Evolutionary conservation across 2,888 invertebrate species (phyloP).

Genomic region (Choreutis nemorana): DNA sequence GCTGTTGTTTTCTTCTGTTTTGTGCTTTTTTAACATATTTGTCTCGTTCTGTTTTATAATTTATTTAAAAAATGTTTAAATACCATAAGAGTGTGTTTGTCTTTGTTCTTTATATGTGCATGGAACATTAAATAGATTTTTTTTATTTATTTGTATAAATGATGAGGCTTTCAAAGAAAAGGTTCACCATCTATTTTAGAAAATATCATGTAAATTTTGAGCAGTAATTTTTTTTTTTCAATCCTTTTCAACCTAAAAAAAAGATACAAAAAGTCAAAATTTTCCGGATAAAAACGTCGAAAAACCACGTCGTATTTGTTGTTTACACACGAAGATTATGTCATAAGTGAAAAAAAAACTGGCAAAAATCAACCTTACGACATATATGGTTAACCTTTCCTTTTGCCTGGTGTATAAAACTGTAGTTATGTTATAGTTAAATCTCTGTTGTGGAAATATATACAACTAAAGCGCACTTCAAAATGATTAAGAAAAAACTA

Average conservation of each 20-base stretch:
- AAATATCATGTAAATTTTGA: not conserved
- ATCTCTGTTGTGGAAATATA: slow-evolving; percentile 36
- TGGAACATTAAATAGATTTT: slow-evolving; percentile 46
- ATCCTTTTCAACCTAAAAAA: too few relatives aligned
- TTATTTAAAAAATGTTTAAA: slow-evolving; percentile 16
- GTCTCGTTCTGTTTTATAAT: slow-evolving; percentile 6
- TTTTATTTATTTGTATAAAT: slow-evolving; percentile 21
- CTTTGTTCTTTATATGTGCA: slow-evolving; percentile 64
- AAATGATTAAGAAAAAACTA: too few relatives aligned
- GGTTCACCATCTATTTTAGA: slow-evolving; percentile 16
- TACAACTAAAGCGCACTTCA: slow-evolving; percentile 7
- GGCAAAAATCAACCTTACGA: too few relatives aligned
- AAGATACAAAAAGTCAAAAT: too few relatives aligned
- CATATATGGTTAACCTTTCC: slow-evolving; percentile 1
- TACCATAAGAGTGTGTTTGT: slow-evolving; percentile 60
- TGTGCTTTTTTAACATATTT: slow-evolving; percentile 6
- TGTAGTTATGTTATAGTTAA: slow-evolving; percentile 26
- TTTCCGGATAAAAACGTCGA: too few relatives aligned
- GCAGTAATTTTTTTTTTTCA: not conserved
- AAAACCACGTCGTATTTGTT: too few relatives aligned
- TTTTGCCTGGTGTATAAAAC: slow-evolving; percentile 13
- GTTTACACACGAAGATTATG: too few relatives aligned
- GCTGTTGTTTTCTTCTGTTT: slow-evolving; percentile 14
- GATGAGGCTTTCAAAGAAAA: slow-evolving; percentile 29
- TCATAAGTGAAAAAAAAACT: too few relatives aligned